These are phyloP conservation scores for Falco rusticolus DNA, from an alignment of 2,797 vertebrate species.

Conservation along the genomic window DNA sequence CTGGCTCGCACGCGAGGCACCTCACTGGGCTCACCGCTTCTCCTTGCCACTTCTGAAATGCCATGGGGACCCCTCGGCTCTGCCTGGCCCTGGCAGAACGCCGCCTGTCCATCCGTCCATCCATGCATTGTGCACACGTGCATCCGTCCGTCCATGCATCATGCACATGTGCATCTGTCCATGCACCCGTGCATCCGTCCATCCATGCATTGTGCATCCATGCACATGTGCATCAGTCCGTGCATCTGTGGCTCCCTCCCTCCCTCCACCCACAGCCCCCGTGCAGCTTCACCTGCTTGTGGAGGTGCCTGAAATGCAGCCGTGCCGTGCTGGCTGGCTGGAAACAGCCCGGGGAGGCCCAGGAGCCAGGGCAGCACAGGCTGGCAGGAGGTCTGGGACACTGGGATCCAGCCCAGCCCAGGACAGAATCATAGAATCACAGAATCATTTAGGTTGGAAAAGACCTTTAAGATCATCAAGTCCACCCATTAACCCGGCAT, in stretches of 20 bases:
- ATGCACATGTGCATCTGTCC: not conserved
- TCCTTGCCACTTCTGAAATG: not conserved
- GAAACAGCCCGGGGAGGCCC: not conserved
- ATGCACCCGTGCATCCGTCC: not conserved
- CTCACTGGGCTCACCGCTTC: not conserved
- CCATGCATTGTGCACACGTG: not conserved
- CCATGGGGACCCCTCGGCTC: not conserved
- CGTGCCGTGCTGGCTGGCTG: not conserved
- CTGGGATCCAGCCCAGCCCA: not conserved
- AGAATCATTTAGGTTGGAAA: not conserved
- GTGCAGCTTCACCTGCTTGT: not conserved
- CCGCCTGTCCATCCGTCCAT: not conserved
- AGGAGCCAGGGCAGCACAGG: not conserved
- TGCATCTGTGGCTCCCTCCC: not conserved
- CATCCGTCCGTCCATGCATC: not conserved
- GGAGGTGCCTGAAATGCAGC: not conserved
- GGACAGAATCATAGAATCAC: not conserved
- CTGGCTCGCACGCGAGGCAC: accelerated
- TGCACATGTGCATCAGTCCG: not conserved
- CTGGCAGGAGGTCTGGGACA: not conserved
- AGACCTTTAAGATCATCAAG: too few relatives aligned
- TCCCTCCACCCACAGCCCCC: not conserved
- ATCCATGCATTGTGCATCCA: not conserved
- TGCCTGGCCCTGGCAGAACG: slow-evolving; percentile 8
- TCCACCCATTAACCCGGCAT: too few relatives aligned